Percentiles rank a stretch among this genome's conserved stretches.
Evolutionary conservation across 2,888 invertebrate species (phyloP).

Genomic region (Odontomyia ornata): DNA sequence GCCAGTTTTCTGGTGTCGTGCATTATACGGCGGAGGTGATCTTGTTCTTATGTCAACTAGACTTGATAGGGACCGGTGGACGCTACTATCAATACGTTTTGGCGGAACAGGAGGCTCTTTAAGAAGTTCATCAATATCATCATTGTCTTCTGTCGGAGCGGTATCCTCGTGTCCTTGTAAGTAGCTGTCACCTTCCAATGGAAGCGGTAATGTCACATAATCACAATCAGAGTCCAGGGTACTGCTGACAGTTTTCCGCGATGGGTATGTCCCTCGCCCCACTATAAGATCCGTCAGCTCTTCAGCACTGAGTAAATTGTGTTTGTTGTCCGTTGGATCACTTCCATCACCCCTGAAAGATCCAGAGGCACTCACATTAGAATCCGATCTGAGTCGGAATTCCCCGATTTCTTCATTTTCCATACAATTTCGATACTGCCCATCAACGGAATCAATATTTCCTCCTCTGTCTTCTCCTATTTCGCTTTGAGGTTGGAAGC

Average conservation of each 20-base stretch:
- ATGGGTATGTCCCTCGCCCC: slow-evolving; percentile 79
- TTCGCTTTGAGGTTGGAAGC: slow-evolving; percentile 68
- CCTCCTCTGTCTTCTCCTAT: slow-evolving; percentile 61
- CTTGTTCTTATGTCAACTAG: slow-evolving; percentile 61
- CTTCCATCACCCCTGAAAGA: slow-evolving; percentile 91
- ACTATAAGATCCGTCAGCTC: slow-evolving; percentile 86
- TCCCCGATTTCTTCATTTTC: slow-evolving; percentile 65
- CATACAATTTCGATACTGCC: slow-evolving; percentile 65
- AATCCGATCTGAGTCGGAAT: slow-evolving; percentile 77
- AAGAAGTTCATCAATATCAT: slow-evolving; percentile 63
- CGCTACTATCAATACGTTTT: slow-evolving; percentile 73
- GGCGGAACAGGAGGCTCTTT: slow-evolving; percentile 75
- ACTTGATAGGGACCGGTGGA: slow-evolving; percentile 65
- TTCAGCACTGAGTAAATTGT: slow-evolving; percentile 80
- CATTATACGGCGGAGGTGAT: slow-evolving; percentile 78
- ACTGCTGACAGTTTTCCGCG: slow-evolving; percentile 80
- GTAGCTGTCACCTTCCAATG: slow-evolving; percentile 69
- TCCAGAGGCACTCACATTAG: slow-evolving; percentile 78
- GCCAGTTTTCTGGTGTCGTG: slow-evolving; percentile 70
- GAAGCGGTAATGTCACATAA: slow-evolving; percentile 80
- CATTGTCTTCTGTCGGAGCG: slow-evolving; percentile 68
- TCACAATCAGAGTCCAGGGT: slow-evolving; percentile 90
- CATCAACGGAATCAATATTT: slow-evolving; percentile 69
- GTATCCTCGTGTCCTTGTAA: slow-evolving; percentile 70
- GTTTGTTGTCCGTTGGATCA: slow-evolving; percentile 82